Evolutionary conservation across 2,797 vertebrate species (phyloP), one percentile per base, ranked within the genome.

Genomic region (Acanthopagrus latus): DNA sequence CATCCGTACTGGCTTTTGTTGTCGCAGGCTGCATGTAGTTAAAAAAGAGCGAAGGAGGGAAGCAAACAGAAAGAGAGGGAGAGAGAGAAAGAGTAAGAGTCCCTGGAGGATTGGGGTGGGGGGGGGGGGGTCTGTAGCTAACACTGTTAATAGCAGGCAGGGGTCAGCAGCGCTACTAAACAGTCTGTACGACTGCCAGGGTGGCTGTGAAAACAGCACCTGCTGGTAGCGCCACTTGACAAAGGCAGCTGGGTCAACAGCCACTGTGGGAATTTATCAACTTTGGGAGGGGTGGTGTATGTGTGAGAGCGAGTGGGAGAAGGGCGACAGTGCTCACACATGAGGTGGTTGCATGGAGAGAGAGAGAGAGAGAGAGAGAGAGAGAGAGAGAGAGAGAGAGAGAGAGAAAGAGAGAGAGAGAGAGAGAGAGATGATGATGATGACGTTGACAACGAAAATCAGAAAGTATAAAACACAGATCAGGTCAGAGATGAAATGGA

Each of bases 181-280:
- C 97, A 98, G 97, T 97, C 97, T 98, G 97, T 96, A 96, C 96
- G 96, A 97, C 97, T 97, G 96, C 96, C 97, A 97, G 98, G 97
- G 97, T 98, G 98, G 97, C 96, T 97, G 95, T 97, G 97, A 97
- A 98, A 98, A 97, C 97, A 97, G 96, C 97, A 99, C 97, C 98
- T 97, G 97, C 97, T 96, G 95, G 93, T 95, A 96, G 94, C 95
- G 95, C 95, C 96, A 95, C 97, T 97, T 96, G 96, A 96, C 95
- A 96, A 96, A 96, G 96, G 97, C 98, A 99, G 98, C 97, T 99
- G 97, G 98, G 97, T 98, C 98, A 99, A 99, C 97, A 98, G 97
- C 97, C 98, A 96, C 97, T 96, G 96, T 97, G 97, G 97, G 97
- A 98, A 98, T 97, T 97, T 96, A 97, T 97, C 97, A 97, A 96